Conservation (phyloP, 2,113 vertebrate species). For the Lampris megalopsis region DNA sequence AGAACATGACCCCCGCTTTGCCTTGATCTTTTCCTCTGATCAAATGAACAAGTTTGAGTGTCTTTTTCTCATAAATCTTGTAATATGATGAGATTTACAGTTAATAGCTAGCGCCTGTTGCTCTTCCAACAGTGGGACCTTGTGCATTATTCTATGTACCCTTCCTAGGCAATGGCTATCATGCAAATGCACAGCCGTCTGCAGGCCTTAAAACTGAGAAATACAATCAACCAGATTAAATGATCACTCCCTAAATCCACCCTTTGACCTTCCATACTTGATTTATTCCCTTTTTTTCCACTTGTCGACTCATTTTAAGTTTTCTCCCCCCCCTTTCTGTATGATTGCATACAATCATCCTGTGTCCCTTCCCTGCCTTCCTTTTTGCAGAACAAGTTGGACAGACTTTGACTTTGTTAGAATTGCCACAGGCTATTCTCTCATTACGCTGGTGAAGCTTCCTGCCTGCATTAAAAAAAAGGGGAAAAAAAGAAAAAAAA, state of each 20-base stretch:
- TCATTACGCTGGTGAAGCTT: too few relatives aligned
- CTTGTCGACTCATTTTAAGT: neutral
- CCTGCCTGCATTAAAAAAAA: too few relatives aligned
- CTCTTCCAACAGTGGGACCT: neutral
- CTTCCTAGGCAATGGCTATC: too few relatives aligned
- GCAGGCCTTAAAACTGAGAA: neutral
- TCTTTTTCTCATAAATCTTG: too few relatives aligned
- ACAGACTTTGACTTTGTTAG: conserved; percentile 15
- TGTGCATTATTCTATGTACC: neutral
- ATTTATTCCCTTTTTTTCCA: neutral
- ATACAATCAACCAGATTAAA: neutral
- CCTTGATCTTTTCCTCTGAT: too few relatives aligned
- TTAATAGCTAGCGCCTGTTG: too few relatives aligned
- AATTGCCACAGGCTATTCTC: neutral
- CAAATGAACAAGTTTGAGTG: too few relatives aligned
- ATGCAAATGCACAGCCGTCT: too few relatives aligned
- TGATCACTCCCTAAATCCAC: neutral
- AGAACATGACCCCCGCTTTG: too few relatives aligned
- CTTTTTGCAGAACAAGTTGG: conserved; percentile 28
- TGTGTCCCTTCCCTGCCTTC: too few relatives aligned
- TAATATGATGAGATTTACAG: too few relatives aligned
- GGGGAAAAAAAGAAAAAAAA: too few relatives aligned
- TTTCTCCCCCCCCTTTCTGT: neutral
- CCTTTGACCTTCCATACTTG: neutral
- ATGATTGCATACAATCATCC: neutral